Conservation (phyloP, 2,113 vertebrate genomes). For the Probosciger aterrimus region DNA sequence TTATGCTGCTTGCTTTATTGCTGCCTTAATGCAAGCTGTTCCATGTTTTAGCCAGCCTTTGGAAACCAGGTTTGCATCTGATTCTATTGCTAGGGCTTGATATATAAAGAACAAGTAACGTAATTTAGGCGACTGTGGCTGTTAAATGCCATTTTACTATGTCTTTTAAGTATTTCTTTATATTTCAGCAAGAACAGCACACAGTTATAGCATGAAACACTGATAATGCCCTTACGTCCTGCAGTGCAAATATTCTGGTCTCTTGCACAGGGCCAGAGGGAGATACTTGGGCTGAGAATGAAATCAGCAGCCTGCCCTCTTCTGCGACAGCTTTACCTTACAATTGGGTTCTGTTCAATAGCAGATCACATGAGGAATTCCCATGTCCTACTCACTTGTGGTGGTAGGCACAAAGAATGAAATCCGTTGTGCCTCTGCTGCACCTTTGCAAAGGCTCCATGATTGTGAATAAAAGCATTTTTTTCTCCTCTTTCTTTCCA, state of each 20-base stretch:
- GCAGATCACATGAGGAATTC: not conserved
- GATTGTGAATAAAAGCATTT: not conserved
- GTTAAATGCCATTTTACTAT: not conserved
- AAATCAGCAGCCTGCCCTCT: not conserved
- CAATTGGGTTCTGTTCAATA: not conserved
- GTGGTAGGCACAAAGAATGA: not conserved
- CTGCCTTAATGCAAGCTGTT: slow-evolving; percentile 31
- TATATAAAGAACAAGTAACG: not conserved
- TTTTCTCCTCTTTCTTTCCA: not conserved
- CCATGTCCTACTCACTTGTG: not conserved
- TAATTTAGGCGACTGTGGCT: not conserved
- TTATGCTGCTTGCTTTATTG: slow-evolving; percentile 27
- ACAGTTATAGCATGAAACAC: not conserved
- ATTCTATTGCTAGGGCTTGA: slow-evolving; percentile 1
- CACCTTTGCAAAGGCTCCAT: not conserved
- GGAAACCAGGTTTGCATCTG: slow-evolving; percentile 24
- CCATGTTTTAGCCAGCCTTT: slow-evolving; percentile 22
- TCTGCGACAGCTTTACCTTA: not conserved
- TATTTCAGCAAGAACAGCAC: not conserved
- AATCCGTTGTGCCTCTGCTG: not conserved
- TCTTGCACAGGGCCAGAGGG: not conserved
- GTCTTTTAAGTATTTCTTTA: not conserved
- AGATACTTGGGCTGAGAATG: not conserved
- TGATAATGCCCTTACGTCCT: not conserved
- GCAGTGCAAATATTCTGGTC: not conserved